These are phyloP conservation scores for Oncopeltus fasciatus DNA, from an alignment of 1,140 invertebrate genomes.

Conservation along the genomic window DNA sequence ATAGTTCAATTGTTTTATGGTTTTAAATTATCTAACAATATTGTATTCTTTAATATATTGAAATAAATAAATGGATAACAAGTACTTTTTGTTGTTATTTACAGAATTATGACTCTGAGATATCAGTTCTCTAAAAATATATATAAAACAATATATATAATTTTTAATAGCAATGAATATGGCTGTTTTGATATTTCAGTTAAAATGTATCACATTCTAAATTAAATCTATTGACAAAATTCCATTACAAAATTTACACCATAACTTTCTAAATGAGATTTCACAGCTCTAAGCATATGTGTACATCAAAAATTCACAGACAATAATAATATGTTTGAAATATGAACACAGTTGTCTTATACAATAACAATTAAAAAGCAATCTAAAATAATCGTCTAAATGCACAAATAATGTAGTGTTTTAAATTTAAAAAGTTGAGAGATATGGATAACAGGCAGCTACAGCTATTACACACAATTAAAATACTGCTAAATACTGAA, in stretches of 20 bases:
- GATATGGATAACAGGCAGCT: neutral
- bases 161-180: neutral
- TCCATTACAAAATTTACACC: neutral
- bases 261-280: neutral
- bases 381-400: neutral
- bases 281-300: neutral
- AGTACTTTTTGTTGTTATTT: too few species aligned
- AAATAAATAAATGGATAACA: too few species aligned
- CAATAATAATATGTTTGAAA: neutral
- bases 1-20: too few species aligned
- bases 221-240: neutral
- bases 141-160: neutral
- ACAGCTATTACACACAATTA: neutral
- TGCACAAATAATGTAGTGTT: too few species aligned
- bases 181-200: neutral
- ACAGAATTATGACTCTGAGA: too few species aligned
- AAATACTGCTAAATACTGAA: slow-evolving; percentile 1
- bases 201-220: neutral
- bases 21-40: too few species aligned
- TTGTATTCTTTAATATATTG: too few species aligned
- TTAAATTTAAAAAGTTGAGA: neutral
- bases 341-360: neutral
- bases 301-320: neutral
- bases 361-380: neutral
- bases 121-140: neutral